phyloP scores from a whole-genome alignment of 2,113 vertebrate genomes.

The Apodemus sylvaticus region DNA sequence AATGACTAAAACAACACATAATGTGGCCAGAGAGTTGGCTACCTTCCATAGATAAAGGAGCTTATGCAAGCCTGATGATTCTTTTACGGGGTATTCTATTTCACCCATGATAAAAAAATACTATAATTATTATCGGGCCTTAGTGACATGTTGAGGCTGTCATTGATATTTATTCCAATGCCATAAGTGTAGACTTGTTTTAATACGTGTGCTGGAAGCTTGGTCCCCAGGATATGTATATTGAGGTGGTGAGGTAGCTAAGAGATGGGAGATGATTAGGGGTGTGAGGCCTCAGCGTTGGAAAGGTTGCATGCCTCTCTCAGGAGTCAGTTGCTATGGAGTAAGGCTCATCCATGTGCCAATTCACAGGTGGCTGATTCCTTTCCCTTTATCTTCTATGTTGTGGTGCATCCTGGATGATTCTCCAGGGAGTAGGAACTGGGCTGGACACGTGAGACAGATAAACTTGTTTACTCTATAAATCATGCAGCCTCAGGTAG shows the following conservation, averaged over 20 bases:
- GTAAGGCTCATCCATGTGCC: not conserved
- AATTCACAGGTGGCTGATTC: not conserved
- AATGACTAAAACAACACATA: not conserved
- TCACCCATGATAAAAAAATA: too few relatives aligned
- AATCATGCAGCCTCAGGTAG: not conserved
- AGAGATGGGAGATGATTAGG: not conserved
- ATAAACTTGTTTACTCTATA: not conserved
- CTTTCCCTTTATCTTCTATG: not conserved
- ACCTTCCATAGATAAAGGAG: not conserved
- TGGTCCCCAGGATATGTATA: not conserved
- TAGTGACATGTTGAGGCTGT: not conserved
- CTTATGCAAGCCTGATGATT: not conserved
- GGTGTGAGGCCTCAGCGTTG: not conserved
- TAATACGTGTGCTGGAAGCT: not conserved
- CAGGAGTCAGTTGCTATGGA: not conserved
- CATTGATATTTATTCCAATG: conserved; percentile 47
- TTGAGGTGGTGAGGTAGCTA: not conserved
- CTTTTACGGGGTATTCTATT: too few relatives aligned
- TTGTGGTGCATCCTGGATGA: not conserved
- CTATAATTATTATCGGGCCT: not conserved
- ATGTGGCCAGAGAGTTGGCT: not conserved
- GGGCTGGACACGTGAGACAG: not conserved
- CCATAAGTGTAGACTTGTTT: not conserved
- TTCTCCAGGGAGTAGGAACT: not conserved
- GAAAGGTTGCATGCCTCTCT: not conserved